phyloP scores from a whole-genome alignment of 2,888 invertebrate species.

The Himalopsyche anomala region DNA sequence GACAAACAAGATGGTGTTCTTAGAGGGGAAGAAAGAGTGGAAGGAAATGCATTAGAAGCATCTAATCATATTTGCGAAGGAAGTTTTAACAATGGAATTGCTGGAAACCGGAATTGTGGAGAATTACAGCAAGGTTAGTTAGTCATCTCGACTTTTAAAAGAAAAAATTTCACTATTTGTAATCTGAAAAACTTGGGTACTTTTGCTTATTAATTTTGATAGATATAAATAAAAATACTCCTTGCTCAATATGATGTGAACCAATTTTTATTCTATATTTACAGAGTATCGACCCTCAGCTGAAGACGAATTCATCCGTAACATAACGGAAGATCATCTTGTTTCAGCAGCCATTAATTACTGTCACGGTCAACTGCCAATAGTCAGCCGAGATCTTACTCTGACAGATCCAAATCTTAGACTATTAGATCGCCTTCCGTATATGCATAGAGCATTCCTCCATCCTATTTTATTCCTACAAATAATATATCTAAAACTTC shows the following conservation, averaged over 20 bases:
- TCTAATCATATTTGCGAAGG: constrained; percentile 69
- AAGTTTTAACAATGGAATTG: constrained; percentile 71
- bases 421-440: constrained; percentile 83
- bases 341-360: constrained; percentile 89
- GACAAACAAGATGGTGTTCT: constrained; percentile 69
- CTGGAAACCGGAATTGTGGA: constrained; percentile 67
- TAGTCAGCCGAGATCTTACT: constrained; percentile 83
- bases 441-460: constrained; percentile 84
- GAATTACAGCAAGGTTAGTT: constrained; percentile 70
- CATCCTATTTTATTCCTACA: constrained; percentile 85
- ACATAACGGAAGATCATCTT: constrained; percentile 87
- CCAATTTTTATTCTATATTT: constrained; percentile 59
- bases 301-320: constrained; percentile 78
- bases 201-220: too few species aligned
- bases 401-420: constrained; percentile 82
- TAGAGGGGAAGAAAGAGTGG: constrained; percentile 69
- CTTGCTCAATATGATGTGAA: background rate
- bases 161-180: too few species aligned
- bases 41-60: constrained; percentile 69
- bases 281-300: constrained; percentile 68
- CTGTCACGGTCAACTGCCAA: constrained; percentile 86
- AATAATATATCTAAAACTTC: constrained; percentile 83
- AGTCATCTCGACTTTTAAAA: background rate
- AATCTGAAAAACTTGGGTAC: too few species aligned
- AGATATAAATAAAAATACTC: too few species aligned